Percentiles rank a stretch among this genome's conserved stretches.
phyloP scores from a whole-genome alignment of 2,113 vertebrate species.

The Pluvianellus socialis region DNA sequence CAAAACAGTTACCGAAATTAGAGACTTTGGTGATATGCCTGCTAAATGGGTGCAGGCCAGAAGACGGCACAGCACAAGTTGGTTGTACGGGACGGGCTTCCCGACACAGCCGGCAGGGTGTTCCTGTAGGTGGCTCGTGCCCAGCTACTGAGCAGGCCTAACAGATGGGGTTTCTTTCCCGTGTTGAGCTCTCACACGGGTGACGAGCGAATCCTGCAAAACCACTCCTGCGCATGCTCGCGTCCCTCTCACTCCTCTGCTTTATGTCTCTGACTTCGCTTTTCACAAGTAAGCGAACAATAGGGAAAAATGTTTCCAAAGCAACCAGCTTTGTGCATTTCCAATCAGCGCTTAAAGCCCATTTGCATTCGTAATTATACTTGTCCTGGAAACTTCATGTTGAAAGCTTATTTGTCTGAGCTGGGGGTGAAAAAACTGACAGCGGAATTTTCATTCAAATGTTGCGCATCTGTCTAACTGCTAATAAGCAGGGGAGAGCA shows the following conservation, averaged over 20 bases:
- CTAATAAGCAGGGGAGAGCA: neutral
- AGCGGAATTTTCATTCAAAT: neutral
- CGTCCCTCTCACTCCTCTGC: neutral
- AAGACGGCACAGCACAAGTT: accelerated
- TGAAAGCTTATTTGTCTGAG: neutral
- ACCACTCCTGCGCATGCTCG: neutral
- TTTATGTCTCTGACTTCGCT: neutral
- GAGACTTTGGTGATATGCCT: neutral
- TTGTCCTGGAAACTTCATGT: neutral
- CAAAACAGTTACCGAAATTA: neutral
- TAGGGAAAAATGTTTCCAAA: neutral
- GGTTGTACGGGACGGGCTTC: accelerated
- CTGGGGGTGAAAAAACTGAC: neutral
- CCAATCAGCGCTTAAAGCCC: neutral
- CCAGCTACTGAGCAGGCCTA: neutral
- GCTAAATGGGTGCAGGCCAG: neutral
- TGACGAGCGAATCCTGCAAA: neutral
- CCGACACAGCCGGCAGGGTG: too few species aligned
- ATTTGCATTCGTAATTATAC: neutral
- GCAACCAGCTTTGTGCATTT: neutral
- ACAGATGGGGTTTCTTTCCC: neutral
- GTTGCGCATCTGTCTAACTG: neutral
- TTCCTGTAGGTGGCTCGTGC: neutral
- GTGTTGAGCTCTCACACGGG: neutral
- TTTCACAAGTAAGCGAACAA: accelerated